phyloP scores from a whole-genome alignment of 1,140 invertebrate genomes.

The Rhizoglyphus robini region DNA sequence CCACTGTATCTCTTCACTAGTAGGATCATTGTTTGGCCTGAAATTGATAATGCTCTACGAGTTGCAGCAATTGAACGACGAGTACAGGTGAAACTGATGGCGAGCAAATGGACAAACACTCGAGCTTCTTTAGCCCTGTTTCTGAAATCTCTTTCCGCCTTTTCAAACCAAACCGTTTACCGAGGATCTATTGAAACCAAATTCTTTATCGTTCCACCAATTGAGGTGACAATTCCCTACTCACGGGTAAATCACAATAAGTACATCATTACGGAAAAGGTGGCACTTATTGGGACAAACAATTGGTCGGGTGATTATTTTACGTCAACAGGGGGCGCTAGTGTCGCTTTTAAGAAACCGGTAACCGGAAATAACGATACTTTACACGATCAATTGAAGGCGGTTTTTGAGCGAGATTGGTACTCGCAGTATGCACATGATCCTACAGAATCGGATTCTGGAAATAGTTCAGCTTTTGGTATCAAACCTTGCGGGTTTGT shows the following conservation, averaged over 20 bases:
- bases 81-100: conserved; percentile 61
- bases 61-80: conserved; percentile 61
- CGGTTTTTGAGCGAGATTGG: conserved; percentile 78
- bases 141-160: conserved; percentile 57
- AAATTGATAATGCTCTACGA: conserved; percentile 74
- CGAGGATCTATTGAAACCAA: conserved; percentile 32
- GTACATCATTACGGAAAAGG: conserved; percentile 92
- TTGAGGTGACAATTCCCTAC: conserved; percentile 70
- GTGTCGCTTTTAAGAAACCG: conserved; percentile 45
- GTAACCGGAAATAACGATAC: not conserved
- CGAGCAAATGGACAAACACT: conserved; percentile 79
- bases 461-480: too few relatives aligned
- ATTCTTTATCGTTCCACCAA: conserved; percentile 44
- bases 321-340: conserved; percentile 73
- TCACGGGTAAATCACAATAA: conserved; percentile 93
- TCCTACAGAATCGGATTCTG: not conserved
- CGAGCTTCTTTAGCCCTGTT: conserved; percentile 54
- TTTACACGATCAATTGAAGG: conserved; percentile 55
- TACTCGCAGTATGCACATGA: conserved; percentile 46
- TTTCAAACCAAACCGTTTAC: conserved; percentile 21
- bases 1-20: conserved; percentile 62
- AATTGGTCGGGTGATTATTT: conserved; percentile 99
- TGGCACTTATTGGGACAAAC: conserved; percentile 85
- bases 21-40: conserved; percentile 75
- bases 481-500: too few relatives aligned